A percentile compares a stretch with the other conserved stretches of the same genome.
These are phyloP conservation scores for Lonchura striata DNA, from an alignment of 2,113 vertebrate genomes.

Conservation along the genomic window DNA sequence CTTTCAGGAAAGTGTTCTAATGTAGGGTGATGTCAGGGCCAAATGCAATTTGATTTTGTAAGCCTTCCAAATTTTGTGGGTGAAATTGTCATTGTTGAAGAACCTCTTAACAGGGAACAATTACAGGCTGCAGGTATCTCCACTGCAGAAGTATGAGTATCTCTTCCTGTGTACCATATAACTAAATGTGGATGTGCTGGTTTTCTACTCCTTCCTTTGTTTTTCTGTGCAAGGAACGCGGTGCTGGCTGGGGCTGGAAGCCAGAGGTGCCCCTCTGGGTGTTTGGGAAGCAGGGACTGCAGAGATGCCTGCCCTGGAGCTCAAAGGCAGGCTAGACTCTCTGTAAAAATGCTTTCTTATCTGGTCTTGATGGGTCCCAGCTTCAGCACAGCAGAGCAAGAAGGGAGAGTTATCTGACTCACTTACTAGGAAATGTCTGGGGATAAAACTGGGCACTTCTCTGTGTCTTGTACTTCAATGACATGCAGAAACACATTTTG, in stretches of 20 bases:
- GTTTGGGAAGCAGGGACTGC: background rate
- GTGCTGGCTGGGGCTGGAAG: background rate
- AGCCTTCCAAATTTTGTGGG: background rate
- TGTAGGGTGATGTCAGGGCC: too few relatives aligned
- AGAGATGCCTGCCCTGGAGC: background rate
- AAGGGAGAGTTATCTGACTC: background rate
- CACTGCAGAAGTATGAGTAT: background rate
- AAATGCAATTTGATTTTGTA: background rate
- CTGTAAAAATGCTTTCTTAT: background rate
- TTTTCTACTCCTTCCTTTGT: background rate
- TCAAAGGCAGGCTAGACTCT: background rate
- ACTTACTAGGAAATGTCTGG: background rate
- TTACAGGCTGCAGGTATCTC: background rate
- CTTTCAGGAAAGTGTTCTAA: background rate
- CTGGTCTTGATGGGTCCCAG: background rate
- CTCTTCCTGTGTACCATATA: background rate
- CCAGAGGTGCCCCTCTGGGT: background rate
- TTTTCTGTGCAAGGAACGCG: background rate
- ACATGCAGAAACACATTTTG: background rate
- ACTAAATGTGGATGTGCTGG: too few relatives aligned
- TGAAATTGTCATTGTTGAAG: background rate
- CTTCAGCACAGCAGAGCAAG: background rate
- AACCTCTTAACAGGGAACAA: rapidly evolving
- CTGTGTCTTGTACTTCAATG: background rate
- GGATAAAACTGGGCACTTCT: background rate